Evolutionary conservation across 2,797 vertebrate species (phyloP).

Genomic region (Anniella stebbinsi): DNA sequence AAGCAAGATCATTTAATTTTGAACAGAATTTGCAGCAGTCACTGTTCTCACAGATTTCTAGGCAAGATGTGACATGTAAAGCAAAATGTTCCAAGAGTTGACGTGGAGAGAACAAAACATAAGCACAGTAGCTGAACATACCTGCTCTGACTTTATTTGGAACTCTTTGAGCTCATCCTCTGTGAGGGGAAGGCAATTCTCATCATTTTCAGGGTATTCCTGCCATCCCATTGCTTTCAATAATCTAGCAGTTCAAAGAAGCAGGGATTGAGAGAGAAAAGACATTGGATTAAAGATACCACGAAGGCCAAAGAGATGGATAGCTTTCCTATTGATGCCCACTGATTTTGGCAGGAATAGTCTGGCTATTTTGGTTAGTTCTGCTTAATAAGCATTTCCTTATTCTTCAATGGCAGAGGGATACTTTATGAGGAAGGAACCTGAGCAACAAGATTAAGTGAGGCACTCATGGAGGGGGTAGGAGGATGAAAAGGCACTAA

Average conservation of each 20-base stretch:
- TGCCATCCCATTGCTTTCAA: slow-evolving; percentile 99
- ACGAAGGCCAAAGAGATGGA: slow-evolving; percentile 28
- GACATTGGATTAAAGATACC: slow-evolving; percentile 29
- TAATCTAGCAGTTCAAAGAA: slow-evolving; percentile 81
- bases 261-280: slow-evolving; percentile 5
- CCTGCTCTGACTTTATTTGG: slow-evolving; percentile 97
- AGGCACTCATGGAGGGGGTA: not conserved
- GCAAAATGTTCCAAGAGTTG: not conserved
- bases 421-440: not conserved
- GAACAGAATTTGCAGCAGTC: not conserved
- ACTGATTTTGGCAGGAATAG: not conserved
- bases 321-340: not conserved
- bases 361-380: not conserved
- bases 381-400: not conserved
- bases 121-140: slow-evolving; percentile 66
- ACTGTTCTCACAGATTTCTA: not conserved
- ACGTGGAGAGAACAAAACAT: not conserved
- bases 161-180: slow-evolving; percentile 99
- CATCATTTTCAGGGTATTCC: slow-evolving; percentile 97
- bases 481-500: not conserved
- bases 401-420: not conserved
- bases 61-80: not conserved
- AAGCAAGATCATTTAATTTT: not conserved
- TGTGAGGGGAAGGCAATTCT: slow-evolving; percentile 97
- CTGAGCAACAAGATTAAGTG: not conserved